Evolutionary conservation across 2,113 vertebrate genomes (phyloP).

Genomic region (Eurystomus gularis): DNA sequence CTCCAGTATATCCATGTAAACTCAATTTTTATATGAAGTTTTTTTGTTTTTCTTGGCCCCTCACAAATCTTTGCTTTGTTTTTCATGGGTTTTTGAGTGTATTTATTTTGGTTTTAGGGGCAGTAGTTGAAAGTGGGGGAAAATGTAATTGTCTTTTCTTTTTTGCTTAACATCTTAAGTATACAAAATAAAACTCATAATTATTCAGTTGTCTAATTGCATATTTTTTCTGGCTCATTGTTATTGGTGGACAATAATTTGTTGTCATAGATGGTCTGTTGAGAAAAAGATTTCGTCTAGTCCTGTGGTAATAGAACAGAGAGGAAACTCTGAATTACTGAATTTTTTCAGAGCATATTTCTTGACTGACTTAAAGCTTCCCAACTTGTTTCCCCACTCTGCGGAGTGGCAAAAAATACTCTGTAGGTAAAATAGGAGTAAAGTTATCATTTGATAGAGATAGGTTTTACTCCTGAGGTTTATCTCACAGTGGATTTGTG

Average conservation of each 20-base stretch:
- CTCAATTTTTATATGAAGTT: not conserved
- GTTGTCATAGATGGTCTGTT: conserved; percentile 22
- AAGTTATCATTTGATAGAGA: not conserved
- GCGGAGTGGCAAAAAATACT: not conserved
- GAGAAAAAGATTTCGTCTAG: conserved; percentile 9
- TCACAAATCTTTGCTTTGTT: conserved; percentile 1
- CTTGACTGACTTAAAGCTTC: not conserved
- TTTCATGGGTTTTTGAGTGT: conserved; percentile 27
- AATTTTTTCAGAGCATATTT: not conserved
- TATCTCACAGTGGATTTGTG: not conserved
- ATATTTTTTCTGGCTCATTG: conserved; percentile 33
- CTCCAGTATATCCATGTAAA: conserved; percentile 21
- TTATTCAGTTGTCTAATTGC: conserved; percentile 43
- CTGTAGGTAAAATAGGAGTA: not conserved
- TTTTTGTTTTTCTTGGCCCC: conserved; percentile 47
- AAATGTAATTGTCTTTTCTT: conserved; percentile 23
- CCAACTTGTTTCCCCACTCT: not conserved
- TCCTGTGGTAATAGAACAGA: not conserved
- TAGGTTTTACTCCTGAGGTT: not conserved
- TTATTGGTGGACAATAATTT: conserved; percentile 3
- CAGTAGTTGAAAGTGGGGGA: conserved; percentile 22
- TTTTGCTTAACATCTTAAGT: conserved; percentile 42
- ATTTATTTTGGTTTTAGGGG: conserved; percentile 45
- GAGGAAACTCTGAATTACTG: not conserved
- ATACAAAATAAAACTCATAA: conserved; percentile 1